Base-by-base conservation (phyloP, 2,888 invertebrate species). In the Scrobipalpa costella region DNA sequence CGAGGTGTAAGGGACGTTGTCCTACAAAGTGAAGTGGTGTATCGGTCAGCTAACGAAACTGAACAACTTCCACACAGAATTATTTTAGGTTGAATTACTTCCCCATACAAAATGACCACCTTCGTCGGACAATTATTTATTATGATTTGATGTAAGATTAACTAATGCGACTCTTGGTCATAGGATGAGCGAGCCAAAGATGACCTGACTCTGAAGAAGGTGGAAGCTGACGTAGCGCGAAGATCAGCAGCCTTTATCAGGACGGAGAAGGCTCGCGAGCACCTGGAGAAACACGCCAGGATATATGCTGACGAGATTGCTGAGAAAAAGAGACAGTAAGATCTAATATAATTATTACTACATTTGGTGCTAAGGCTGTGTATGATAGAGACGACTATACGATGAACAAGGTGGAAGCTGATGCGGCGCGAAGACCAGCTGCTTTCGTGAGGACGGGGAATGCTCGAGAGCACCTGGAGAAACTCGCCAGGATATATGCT, bases 121-220 rank as follows among this genome's bases (percentile, higher is more conserved):
- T n/a, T n/a, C n/a, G n/a, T n/a, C n/a, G n/a, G n/a, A n/a, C n/a
- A n/a, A n/a, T n/a, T n/a, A n/a, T n/a, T n/a, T n/a, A n/a, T n/a
- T n/a, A n/a, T n/a, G n/a, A 27, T 27, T 3, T 27, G 27, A 3
- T 27, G 27, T 27, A 27, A 27, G 2, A 27, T 27, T 27, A 27
- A 5, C 27, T 27, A 27, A 27, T 27, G 27, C 27, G 2, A 27
- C 27, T 27, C 5, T 3, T 27, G 27, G 5, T 27, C 27, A 52
- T 57, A 91, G 91, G 87, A 91, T 65, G 88, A 89, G 72, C 76
- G 84, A 7, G 89, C 88, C 0, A 80, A 73, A 57, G 91, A 91
- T 21, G 90, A 90, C 64, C 69, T 91, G 55, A 85, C 84, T 0
- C 75, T 91, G 5, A 86, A 85, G 62, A 77, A 81, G 17, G 91